phyloP scores from a whole-genome alignment of 2,888 invertebrate species.

The Alitta virens region DNA sequence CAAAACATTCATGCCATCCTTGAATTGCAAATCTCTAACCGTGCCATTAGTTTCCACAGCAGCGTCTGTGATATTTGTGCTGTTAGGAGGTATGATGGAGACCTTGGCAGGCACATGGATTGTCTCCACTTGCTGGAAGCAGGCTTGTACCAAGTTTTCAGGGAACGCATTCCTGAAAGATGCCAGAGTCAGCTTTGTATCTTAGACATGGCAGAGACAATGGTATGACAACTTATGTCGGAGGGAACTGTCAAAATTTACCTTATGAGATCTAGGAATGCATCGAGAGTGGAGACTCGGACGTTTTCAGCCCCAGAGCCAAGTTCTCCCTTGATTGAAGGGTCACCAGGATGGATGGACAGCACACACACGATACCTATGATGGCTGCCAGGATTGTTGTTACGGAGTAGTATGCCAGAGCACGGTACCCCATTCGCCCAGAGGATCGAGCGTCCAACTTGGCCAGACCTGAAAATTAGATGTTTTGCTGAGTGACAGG shows the following conservation, averaged over 20 bases:
- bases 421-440: slow-evolving; percentile 68
- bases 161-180: slow-evolving; percentile 64
- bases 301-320: slow-evolving; percentile 37
- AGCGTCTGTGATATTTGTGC: not conserved
- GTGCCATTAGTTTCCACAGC: slow-evolving; percentile 12
- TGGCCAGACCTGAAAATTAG: slow-evolving; percentile 63
- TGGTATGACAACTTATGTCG: too few relatives aligned
- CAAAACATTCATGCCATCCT: slow-evolving; percentile 68
- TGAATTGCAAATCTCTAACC: slow-evolving; percentile 28
- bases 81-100: not conserved
- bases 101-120: slow-evolving; percentile 49
- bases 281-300: slow-evolving; percentile 62
- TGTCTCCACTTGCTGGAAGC: slow-evolving; percentile 64
- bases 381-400: slow-evolving; percentile 67
- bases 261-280: slow-evolving; percentile 65
- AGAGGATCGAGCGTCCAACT: slow-evolving; percentile 66
- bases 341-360: slow-evolving; percentile 66
- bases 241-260: too few relatives aligned
- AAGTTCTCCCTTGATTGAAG: slow-evolving; percentile 32
- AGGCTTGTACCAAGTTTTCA: slow-evolving; percentile 65
- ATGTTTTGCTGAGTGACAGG: too few relatives aligned
- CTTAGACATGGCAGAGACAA: too few relatives aligned
- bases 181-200: not conserved
- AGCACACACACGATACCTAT: slow-evolving; percentile 67
- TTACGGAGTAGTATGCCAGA: slow-evolving; percentile 66